Evolutionary conservation across 53 echinoderm and acorn worm genomes (phyloP).

Genomic region (Henricia sp.): DNA sequence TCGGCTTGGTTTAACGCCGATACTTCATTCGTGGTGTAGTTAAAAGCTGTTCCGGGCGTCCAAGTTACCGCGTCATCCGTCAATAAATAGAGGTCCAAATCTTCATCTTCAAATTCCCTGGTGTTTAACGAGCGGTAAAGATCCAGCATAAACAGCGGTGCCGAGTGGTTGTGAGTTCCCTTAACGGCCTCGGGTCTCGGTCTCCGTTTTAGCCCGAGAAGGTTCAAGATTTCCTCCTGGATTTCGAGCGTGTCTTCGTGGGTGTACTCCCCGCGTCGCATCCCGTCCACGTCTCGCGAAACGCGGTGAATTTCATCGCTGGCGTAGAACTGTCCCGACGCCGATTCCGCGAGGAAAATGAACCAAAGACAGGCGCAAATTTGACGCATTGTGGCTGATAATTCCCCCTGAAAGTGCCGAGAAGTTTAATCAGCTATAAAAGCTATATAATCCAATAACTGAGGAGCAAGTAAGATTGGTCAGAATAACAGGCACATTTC

Average conservation of each 20-base stretch:
- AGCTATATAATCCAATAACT: too few species aligned
- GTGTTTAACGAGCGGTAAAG: slow-evolving; percentile 85
- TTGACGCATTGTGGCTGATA: too few species aligned
- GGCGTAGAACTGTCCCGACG: slow-evolving; percentile 39
- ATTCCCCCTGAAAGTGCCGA: too few species aligned
- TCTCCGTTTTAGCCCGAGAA: slow-evolving; percentile 86
- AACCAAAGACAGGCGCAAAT: background rate
- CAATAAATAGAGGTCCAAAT: slow-evolving; percentile 46
- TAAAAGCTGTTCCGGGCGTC: slow-evolving; percentile 82
- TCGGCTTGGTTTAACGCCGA: slow-evolving; percentile 86
- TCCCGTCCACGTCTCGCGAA: slow-evolving; percentile 29
- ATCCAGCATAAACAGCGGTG: slow-evolving; percentile 96
- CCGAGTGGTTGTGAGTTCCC: slow-evolving; percentile 86
- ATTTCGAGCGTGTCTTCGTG: slow-evolving; percentile 68
- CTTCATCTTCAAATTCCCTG: slow-evolving; percentile 63
- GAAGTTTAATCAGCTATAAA: too few species aligned
- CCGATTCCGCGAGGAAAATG: background rate
- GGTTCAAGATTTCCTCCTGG: slow-evolving; percentile 88
- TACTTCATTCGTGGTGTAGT: slow-evolving; percentile 92
- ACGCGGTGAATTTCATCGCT: slow-evolving; percentile 45
- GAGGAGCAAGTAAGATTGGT: too few species aligned
- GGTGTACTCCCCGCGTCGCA: slow-evolving; percentile 22
- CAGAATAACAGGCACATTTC: too few species aligned
- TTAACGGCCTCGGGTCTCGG: slow-evolving; percentile 79
- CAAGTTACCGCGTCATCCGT: slow-evolving; percentile 34